phyloP scores from a whole-genome alignment of 2,888 invertebrate species.

The Balanococcus diminutus region DNA sequence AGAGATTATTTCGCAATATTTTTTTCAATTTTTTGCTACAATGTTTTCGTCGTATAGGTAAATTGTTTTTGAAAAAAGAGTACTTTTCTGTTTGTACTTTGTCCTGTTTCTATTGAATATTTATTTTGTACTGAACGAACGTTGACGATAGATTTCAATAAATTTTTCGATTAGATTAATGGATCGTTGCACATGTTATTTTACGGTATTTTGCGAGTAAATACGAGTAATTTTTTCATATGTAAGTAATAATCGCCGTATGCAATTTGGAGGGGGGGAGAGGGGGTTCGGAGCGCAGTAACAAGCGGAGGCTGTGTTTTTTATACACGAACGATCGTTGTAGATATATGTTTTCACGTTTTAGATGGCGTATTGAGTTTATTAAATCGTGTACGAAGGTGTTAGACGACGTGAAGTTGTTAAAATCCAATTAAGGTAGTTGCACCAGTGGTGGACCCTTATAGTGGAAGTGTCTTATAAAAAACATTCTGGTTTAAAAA shows the following conservation, averaged over 20 bases:
- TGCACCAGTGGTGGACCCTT: too few relatives aligned
- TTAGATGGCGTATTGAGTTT: conserved; percentile 1
- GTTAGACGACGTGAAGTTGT: conserved; percentile 7
- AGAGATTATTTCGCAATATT: too few relatives aligned
- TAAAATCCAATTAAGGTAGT: conserved; percentile 44
- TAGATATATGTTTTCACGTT: neutral
- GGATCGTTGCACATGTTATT: neutral
- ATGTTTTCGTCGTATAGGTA: too few relatives aligned
- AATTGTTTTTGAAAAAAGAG: too few relatives aligned
- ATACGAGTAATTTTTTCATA: neutral
- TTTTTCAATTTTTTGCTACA: too few relatives aligned
- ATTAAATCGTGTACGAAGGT: conserved; percentile 25
- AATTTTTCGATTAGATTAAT: neutral
- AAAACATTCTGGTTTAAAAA: too few relatives aligned
- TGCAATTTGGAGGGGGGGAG: neutral
- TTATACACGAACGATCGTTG: neutral
- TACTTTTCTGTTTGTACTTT: too few relatives aligned
- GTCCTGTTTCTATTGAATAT: neutral
- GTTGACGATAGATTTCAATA: neutral
- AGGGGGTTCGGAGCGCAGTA: too few relatives aligned
- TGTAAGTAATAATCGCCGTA: neutral
- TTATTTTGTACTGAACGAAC: neutral
- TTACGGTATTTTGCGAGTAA: conserved; percentile 4
- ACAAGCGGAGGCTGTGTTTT: neutral
- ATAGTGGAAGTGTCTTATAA: too few relatives aligned